phyloP scores from a whole-genome alignment of 2,113 vertebrate species.

The Genyomyrus donnyi region DNA sequence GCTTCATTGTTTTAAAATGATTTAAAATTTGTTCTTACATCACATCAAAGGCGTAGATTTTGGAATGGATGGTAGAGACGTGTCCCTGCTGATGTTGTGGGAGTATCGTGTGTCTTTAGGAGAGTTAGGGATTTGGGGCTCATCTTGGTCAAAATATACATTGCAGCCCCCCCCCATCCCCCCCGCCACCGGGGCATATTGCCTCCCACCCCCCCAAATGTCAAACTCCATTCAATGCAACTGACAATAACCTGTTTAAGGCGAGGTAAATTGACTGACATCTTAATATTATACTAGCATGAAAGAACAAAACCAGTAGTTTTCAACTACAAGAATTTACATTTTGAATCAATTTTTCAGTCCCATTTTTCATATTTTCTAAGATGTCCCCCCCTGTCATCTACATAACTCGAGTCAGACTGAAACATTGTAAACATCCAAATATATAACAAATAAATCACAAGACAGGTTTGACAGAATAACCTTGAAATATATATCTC shows the following conservation, averaged over 20 bases:
- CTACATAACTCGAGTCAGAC: neutral
- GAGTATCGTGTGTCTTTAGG: neutral
- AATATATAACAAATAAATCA: constrained; percentile 3
- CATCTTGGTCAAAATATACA: neutral
- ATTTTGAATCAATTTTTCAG: neutral
- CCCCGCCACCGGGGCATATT: no score
- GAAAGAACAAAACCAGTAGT: no score
- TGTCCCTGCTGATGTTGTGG: no score
- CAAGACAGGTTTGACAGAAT: neutral
- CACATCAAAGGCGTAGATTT: no score
- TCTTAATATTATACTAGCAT: neutral
- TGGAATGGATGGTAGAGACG: no score
- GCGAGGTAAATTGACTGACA: neutral
- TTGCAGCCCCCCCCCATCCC: neutral
- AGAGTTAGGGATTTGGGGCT: neutral
- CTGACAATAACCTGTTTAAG: neutral
- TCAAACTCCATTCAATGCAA: neutral
- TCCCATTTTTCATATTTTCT: neutral
- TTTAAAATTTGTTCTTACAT: no score
- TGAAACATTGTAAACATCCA: neutral
- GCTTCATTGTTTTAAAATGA: neutral
- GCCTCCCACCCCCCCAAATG: neutral
- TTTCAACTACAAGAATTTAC: neutral
- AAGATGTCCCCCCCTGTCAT: neutral
- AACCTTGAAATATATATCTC: neutral